phyloP scores from a whole-genome alignment of 2,113 vertebrate genomes.

The Zosterops lateralis region DNA sequence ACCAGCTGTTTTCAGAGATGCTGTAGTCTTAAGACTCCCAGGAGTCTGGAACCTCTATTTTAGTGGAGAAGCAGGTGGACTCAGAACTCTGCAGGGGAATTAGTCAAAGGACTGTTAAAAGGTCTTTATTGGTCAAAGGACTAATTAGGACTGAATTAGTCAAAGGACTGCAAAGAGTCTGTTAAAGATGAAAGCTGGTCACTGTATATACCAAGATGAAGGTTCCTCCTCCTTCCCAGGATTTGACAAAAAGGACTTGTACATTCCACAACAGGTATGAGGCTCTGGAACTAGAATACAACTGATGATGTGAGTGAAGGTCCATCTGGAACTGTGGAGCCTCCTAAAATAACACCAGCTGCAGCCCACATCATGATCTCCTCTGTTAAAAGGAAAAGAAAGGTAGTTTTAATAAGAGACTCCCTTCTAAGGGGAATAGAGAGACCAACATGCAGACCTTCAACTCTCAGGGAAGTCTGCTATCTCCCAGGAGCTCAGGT shows the following conservation, averaged over 20 bases:
- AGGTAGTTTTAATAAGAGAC: not conserved
- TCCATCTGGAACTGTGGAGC: not conserved
- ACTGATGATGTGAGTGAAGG: not conserved
- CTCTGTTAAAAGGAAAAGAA: not conserved
- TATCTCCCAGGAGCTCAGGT: not conserved
- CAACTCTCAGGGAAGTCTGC: not conserved
- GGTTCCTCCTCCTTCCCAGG: not conserved
- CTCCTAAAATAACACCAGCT: not conserved
- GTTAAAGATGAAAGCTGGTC: not conserved
- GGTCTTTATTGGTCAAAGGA: too few relatives aligned
- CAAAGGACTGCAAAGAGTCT: not conserved
- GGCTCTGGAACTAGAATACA: not conserved
- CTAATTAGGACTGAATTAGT: too few relatives aligned
- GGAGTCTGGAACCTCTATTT: not conserved
- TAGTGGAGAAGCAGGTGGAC: not conserved
- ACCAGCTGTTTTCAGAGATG: not conserved
- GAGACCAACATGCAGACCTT: not conserved
- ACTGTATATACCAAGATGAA: not conserved
- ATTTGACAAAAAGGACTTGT: not conserved
- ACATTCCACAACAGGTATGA: not conserved
- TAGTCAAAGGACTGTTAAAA: not conserved
- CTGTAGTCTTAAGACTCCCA: not conserved
- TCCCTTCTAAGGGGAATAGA: not conserved
- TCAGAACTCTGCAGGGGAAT: not conserved
- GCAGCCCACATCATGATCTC: rapidly evolving